Evolutionary conservation across 2,888 invertebrate species (phyloP).

Genomic region (Colletes collaris): DNA sequence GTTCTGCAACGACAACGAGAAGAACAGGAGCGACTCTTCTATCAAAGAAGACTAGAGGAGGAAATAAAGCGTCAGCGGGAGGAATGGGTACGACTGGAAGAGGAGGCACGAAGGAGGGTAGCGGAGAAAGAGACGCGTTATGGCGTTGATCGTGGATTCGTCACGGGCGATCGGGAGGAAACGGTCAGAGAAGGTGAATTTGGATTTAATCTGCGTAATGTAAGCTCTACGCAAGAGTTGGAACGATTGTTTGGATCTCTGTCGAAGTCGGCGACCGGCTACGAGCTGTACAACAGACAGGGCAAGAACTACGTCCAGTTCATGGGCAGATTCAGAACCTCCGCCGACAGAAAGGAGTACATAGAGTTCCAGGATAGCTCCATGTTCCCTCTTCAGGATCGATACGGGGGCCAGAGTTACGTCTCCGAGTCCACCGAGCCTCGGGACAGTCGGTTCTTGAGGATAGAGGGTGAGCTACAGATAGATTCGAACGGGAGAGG

Average conservation of each 20-base stretch:
- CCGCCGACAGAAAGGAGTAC: constrained; percentile 70
- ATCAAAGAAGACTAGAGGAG: constrained; percentile 35
- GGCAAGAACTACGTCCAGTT: constrained; percentile 74
- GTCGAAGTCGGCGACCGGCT: constrained; percentile 68
- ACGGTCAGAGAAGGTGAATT: constrained; percentile 66
- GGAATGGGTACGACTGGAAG: constrained; percentile 57
- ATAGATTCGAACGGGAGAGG: constrained; percentile 69
- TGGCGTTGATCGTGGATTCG: constrained; percentile 53
- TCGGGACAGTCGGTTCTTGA: constrained; percentile 57
- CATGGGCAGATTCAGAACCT: constrained; percentile 69
- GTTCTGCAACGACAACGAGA: constrained; percentile 43
- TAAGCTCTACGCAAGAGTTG: constrained; percentile 69
- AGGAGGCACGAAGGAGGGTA: constrained; percentile 43
- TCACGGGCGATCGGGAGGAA: constrained; percentile 75
- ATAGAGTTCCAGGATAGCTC: constrained; percentile 76
- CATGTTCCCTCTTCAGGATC: constrained; percentile 73
- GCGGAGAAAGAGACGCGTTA: constrained; percentile 68
- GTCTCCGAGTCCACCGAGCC: constrained; percentile 44
- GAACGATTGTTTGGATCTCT: constrained; percentile 70
- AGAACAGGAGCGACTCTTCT: constrained; percentile 39
- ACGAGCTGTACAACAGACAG: constrained; percentile 65
- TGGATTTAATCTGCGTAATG: constrained; percentile 66
- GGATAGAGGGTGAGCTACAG: constrained; percentile 74
- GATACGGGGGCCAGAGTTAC: constrained; percentile 68
- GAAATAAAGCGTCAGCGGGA: constrained; percentile 43